Evolutionary conservation across 2,113 vertebrate species (phyloP), one percentile per base, ranked within the genome.

Genomic region (Morone chrysops): DNA sequence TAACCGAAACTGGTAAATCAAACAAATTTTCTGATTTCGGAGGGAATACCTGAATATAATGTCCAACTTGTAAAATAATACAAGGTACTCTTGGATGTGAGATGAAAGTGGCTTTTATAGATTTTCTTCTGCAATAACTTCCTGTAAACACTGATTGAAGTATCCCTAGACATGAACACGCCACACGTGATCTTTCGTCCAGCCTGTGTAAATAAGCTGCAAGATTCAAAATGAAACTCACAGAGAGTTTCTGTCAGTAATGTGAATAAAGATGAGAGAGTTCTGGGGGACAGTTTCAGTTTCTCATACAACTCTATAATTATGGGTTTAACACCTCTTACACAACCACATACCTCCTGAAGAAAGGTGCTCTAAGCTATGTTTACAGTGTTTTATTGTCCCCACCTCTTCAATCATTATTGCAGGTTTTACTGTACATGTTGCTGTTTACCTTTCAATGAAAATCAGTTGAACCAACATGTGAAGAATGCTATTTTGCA

Each of bases 371-470:
- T 75, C 9, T 1, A 11, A 75, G 80, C 73, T 63, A 9, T 82
- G 86, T 88, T 89, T 71, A 90, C 59, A 4, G 53, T 51, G 70
- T 86, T 87, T 89, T 54, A 80, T 43, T 73, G 56, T 63, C 73
- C 59, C 31, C 68, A 57, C 72, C 77, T 10, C 31, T 68, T 66
- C 63, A 14, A n/a, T 78, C 63, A 41, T 83, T 73, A 66, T 63
- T 18, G 53, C 63, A 65, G 48, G 47, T 73, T 50, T 79, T 60
- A 71, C 54, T 75, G 0, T 62, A 18, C 40, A 47, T 50, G 71
- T 41, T 68, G 31, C 31, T 31, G 65, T 90, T 85, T 70, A 71
- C 74, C 18, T 78, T 62, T 59, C 13, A 70, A 31, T 68, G 57
- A 82, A 53, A 70, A 60, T 31, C 8, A 56, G 54, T 4, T 65